These are phyloP conservation scores for Odocoileus hemionus DNA, from an alignment of 2,113 vertebrate species.

Conservation along the genomic window DNA sequence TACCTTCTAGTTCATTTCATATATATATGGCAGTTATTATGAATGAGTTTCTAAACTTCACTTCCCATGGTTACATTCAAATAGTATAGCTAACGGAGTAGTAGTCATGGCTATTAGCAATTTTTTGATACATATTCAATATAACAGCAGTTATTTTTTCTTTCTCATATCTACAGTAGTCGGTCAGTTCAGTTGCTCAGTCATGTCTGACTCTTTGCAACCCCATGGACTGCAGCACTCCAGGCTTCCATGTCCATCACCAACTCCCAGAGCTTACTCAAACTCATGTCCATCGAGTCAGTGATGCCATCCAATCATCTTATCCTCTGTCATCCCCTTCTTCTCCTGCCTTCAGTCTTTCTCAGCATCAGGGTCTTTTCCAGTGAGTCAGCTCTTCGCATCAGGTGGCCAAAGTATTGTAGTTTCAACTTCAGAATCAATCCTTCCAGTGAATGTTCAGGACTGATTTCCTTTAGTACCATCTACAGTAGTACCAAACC, in stretches of 20 bases:
- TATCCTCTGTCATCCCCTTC: background rate
- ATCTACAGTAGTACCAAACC: background rate
- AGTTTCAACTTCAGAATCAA: background rate
- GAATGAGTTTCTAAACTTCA: background rate
- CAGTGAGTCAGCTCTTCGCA: background rate
- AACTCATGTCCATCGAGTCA: background rate
- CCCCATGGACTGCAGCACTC: background rate
- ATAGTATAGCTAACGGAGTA: slow-evolving; percentile 10
- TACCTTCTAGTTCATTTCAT: slow-evolving; percentile 21
- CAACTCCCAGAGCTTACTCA: background rate
- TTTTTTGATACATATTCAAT: background rate
- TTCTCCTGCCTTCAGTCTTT: background rate
- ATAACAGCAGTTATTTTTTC: background rate
- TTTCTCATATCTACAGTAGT: background rate
- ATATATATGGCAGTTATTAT: background rate
- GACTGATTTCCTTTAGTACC: background rate
- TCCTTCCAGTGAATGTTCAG: background rate
- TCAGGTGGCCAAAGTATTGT: background rate
- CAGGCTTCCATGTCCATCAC: background rate
- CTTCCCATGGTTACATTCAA: background rate
- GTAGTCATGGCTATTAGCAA: background rate
- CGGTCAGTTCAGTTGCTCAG: background rate
- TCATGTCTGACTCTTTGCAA: background rate
- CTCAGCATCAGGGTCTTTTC: background rate
- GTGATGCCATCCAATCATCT: background rate